Base-by-base conservation (phyloP, 2,797 vertebrate species). In the Coracias cyanogaster region DNA sequence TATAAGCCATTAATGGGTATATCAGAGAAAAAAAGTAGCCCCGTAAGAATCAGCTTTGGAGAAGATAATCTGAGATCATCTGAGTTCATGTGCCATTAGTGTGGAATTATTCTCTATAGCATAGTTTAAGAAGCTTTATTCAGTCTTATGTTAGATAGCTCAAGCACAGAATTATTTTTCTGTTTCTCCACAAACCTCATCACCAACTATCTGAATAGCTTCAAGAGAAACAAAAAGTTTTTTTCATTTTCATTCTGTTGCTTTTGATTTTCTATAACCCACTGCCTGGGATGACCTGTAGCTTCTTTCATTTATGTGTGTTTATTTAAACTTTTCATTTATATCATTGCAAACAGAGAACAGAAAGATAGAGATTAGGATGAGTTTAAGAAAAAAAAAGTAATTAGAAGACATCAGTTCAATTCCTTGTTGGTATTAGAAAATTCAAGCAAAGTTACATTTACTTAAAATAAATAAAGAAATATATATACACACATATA, bases 51-150 rank as follows among this genome's bases (percentile, higher is more conserved):
- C 62, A 89, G 17, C 25, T 76, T 73, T 82, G 66, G 39, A 79
- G 84, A 86, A 89, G 35, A 66, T 82, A 79, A 92, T 79, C 70
- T 86, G 64, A 73, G 66, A 90, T 86, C 57, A 72, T 86, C 39
- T 58, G 66, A 73, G 39, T 92, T 90, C 72, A 86, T 49, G 31
- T 65, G 24, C 43, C 16, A 48, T 93, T 94, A 89, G 12, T 20
- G 19, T 48, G 48, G 46, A 95, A 85, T 96, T 94, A 43, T 80
- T 84, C 86, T 82, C 77, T 35, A 3, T 19, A 86, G 73, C 57
- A 31, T 43, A 82, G 41, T 95, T 88, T n/a, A 62, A 48, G 39
- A 43, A 82, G 49, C 15, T 86, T 89, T 80, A 45, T 58, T 81
- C 81, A 69, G 28, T 41, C 14, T 84, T 76, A 73, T 66, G 51